phyloP scores from a whole-genome alignment of 2,797 vertebrate species.

The Sebastes iracundus region DNA sequence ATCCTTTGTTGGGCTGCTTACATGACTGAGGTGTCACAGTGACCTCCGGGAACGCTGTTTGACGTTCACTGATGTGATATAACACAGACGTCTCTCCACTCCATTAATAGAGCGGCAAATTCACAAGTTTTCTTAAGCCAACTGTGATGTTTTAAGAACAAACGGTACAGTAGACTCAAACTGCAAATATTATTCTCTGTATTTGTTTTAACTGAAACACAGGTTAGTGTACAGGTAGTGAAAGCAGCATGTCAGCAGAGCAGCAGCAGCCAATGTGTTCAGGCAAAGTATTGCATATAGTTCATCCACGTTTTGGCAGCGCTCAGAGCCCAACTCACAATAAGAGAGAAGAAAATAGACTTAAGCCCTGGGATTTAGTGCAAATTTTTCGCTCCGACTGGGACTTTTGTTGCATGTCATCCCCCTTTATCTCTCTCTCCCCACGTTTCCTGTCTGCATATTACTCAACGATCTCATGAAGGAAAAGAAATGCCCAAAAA shows the following conservation, averaged over 20 bases:
- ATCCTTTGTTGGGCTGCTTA: slow-evolving; percentile 32
- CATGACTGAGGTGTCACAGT: slow-evolving; percentile 40
- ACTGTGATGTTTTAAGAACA: slow-evolving; percentile 11
- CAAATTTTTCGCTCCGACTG: background rate
- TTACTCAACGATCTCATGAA: background rate
- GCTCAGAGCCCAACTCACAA: background rate
- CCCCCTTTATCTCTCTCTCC: background rate
- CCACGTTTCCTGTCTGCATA: background rate
- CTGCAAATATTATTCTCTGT: background rate
- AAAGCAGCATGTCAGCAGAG: background rate
- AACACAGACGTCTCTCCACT: slow-evolving; percentile 20
- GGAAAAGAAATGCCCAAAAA: background rate
- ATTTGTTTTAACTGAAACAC: background rate
- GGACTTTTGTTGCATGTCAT: slow-evolving; percentile 14
- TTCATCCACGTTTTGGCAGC: background rate
- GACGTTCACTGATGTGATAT: slow-evolving; percentile 35
- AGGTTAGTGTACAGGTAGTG: background rate
- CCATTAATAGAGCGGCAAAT: slow-evolving; percentile 21
- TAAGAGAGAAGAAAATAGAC: slow-evolving; percentile 13
- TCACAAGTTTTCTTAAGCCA: slow-evolving; percentile 3
- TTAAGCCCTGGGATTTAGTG: slow-evolving; percentile 1
- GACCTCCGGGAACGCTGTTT: slow-evolving; percentile 22
- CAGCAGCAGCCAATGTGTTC: background rate
- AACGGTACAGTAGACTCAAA: background rate
- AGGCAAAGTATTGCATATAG: background rate